Percentiles rank a stretch among this genome's conserved stretches.
Conservation (phyloP, 2,888 invertebrate genomes). For the Drosophila birchii region DNA sequence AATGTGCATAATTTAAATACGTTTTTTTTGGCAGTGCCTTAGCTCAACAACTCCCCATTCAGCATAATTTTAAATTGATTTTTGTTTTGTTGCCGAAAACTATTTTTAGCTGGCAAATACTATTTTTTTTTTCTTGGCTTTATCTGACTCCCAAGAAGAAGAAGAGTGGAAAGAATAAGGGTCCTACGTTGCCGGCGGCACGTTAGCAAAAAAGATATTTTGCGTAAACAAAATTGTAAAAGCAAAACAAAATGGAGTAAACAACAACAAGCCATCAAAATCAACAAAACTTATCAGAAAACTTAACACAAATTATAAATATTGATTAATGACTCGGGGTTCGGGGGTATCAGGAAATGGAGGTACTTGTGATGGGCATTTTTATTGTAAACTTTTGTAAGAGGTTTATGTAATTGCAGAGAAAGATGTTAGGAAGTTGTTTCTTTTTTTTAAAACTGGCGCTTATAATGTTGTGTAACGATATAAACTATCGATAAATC, state of each 20-base stretch:
- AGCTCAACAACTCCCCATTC: slow-evolving; percentile 10
- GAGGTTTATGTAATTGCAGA: slow-evolving; percentile 2
- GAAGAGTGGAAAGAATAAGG: slow-evolving; percentile 42
- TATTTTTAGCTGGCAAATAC: slow-evolving; percentile 39
- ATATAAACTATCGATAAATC: background rate
- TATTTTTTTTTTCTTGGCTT: slow-evolving; percentile 11
- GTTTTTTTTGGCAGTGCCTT: background rate
- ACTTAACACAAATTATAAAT: background rate
- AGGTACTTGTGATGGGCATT: background rate
- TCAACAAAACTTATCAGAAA: slow-evolving; percentile 21
- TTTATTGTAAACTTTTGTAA: background rate
- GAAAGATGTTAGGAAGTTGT: too few relatives aligned
- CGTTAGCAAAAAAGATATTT: slow-evolving; percentile 57
- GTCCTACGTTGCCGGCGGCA: slow-evolving; percentile 62
- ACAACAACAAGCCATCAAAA: slow-evolving; percentile 40
- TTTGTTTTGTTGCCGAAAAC: slow-evolving; percentile 7
- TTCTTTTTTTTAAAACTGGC: background rate
- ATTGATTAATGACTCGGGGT: slow-evolving; percentile 1
- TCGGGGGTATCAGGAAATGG: background rate
- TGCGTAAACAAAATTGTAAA: slow-evolving; percentile 68
- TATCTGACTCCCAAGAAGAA: slow-evolving; percentile 37
- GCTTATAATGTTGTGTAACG: background rate
- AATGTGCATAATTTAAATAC: background rate
- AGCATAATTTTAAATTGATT: slow-evolving; percentile 26
- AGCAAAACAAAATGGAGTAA: slow-evolving; percentile 26